Conservation (phyloP, 2,113 vertebrate genomes). For the Nerophis ophidion region DNA sequence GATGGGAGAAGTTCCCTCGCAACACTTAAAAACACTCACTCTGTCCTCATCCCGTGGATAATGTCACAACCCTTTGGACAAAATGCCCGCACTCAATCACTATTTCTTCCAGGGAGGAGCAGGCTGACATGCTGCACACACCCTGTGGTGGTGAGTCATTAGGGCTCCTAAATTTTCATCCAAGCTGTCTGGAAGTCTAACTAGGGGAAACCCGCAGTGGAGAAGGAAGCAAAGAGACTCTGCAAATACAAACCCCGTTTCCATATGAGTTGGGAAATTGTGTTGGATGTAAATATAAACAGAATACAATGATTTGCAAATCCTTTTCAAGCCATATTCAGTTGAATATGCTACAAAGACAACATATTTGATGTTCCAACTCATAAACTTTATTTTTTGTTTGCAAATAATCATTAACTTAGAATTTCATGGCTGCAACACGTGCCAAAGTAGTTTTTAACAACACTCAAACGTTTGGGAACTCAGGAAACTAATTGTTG, state of each 20-base stretch:
- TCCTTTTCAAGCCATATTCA: too few relatives aligned
- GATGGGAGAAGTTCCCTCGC: constrained; percentile 9
- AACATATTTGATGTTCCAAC: too few relatives aligned
- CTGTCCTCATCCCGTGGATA: background rate
- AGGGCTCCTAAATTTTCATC: constrained; percentile 37
- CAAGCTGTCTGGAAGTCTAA: constrained; percentile 35
- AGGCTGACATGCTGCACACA: constrained; percentile 23
- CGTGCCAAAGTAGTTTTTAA: too few relatives aligned
- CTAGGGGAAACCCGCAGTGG: constrained; percentile 19
- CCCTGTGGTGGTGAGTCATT: constrained; percentile 44
- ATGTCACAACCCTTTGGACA: constrained; percentile 3
- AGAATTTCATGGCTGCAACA: too few relatives aligned
- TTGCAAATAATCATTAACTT: too few relatives aligned
- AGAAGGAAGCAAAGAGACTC: background rate
- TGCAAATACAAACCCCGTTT: background rate
- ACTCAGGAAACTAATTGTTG: too few relatives aligned
- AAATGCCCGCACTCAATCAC: background rate
- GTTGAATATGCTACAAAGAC: too few relatives aligned
- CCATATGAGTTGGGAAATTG: too few relatives aligned
- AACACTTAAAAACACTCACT: constrained; percentile 9
- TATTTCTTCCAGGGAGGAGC: constrained; percentile 27
- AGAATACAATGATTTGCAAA: too few relatives aligned
- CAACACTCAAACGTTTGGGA: too few relatives aligned
- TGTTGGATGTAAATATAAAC: too few relatives aligned
- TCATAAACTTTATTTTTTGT: too few relatives aligned